Percentiles rank a stretch among this genome's conserved stretches.
Evolutionary conservation across 1,140 invertebrate genomes (phyloP).

Genomic region (Diorhabda elongata): DNA sequence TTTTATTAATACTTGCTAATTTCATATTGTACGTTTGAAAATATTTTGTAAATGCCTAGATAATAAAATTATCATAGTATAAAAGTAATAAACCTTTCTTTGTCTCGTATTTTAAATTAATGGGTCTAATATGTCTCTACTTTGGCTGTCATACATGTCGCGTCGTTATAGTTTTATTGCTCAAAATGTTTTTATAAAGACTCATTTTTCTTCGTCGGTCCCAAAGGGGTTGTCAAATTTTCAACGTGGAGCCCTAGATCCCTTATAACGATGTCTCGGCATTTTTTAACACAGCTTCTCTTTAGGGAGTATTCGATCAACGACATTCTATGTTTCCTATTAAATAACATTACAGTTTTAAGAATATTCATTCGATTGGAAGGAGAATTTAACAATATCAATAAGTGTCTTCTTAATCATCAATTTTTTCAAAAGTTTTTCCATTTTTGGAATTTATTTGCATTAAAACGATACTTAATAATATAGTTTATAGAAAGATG

Average conservation of each 20-base stretch:
- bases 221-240: constrained; percentile 34
- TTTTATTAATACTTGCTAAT: neutral
- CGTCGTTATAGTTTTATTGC: constrained; percentile 32
- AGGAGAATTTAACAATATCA: no score
- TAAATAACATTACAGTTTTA: no score
- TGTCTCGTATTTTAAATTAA: constrained; percentile 4
- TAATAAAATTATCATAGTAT: no score
- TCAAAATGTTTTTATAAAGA: constrained; percentile 36
- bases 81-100: no score
- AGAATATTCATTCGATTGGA: no score
- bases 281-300: neutral
- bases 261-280: constrained; percentile 13
- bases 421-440: no score
- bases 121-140: constrained; percentile 11
- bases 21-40: neutral
- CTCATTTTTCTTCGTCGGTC: constrained; percentile 34
- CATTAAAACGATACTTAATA: no score
- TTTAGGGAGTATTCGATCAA: no score
- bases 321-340: no score
- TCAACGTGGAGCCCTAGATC: constrained; percentile 17
- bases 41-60: neutral
- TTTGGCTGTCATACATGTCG: constrained; percentile 14
- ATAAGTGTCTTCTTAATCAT: no score
- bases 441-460: no score
- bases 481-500: no score